A percentile compares a stretch with the other conserved stretches of the same genome.
Evolutionary conservation across 1,140 invertebrate genomes (phyloP).

Genomic region (Daktulosphaira vitifoliae): DNA sequence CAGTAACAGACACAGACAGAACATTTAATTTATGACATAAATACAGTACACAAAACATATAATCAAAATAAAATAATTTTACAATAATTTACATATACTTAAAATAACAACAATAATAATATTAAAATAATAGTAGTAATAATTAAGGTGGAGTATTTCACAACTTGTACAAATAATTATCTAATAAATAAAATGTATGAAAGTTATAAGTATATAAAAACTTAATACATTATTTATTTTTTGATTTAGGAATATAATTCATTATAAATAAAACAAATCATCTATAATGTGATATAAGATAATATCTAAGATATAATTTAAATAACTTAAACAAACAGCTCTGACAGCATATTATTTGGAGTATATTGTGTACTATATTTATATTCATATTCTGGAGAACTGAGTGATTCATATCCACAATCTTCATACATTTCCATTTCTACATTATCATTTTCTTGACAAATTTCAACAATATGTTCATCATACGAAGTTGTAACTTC

Average conservation of each 20-base stretch:
- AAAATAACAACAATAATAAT: too few species aligned
- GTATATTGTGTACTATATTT: slow-evolving; percentile 16
- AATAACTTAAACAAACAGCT: too few species aligned
- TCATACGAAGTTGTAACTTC: slow-evolving; percentile 19
- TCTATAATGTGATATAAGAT: background rate
- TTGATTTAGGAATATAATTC: too few species aligned
- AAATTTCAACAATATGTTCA: slow-evolving; percentile 28
- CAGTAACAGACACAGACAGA: slow-evolving; percentile 4
- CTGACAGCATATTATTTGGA: background rate
- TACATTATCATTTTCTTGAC: slow-evolving; percentile 9
- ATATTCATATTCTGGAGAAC: slow-evolving; percentile 22
- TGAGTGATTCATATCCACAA: slow-evolving; percentile 28
- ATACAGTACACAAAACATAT: background rate
- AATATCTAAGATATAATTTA: slow-evolving; percentile 1
- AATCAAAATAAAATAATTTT: background rate
- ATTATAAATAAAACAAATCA: too few species aligned
- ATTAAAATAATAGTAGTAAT: too few species aligned
- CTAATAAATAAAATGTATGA: too few species aligned
- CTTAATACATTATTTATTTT: too few species aligned
- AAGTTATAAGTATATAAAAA: too few species aligned
- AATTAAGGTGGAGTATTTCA: too few species aligned
- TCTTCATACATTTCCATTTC: slow-evolving; percentile 19
- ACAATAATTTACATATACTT: too few species aligned
- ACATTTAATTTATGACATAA: background rate
- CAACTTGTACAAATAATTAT: too few species aligned